These are phyloP conservation scores for Apodemia zela DNA, from an alignment of 2,888 invertebrate species.

Conservation along the genomic window DNA sequence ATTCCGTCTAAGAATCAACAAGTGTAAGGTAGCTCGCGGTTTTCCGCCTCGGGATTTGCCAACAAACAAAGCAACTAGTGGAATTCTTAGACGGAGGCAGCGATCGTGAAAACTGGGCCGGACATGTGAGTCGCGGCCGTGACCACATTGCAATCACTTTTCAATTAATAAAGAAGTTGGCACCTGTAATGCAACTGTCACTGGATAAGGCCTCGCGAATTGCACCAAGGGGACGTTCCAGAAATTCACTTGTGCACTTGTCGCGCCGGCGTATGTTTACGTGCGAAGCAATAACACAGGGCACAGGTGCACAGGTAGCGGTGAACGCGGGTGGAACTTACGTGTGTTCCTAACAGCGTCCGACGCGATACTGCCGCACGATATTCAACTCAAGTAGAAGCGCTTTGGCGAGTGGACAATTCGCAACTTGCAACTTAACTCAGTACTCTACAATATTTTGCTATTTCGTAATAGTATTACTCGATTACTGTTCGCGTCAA, in stretches of 20 bases:
- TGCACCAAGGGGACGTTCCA: slow-evolving; percentile 52
- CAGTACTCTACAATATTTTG: slow-evolving; percentile 68
- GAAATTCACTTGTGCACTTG: slow-evolving; percentile 52
- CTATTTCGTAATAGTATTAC: slow-evolving; percentile 75
- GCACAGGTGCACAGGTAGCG: slow-evolving; percentile 55
- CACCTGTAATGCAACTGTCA: slow-evolving; percentile 74
- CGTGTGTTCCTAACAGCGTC: slow-evolving; percentile 41
- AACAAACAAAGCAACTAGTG: slow-evolving; percentile 70
- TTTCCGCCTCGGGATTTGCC: slow-evolving; percentile 35
- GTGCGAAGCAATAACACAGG: slow-evolving; percentile 58
- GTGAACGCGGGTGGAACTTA: slow-evolving; percentile 34
- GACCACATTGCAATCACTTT: slow-evolving; percentile 79
- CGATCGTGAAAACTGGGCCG: slow-evolving; percentile 75
- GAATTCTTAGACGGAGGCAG: slow-evolving; percentile 48
- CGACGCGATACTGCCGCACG: slow-evolving; percentile 46
- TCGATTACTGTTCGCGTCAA: slow-evolving; percentile 67
- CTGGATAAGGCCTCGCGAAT: slow-evolving; percentile 42
- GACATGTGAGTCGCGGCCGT: slow-evolving; percentile 77
- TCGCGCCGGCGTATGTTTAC: slow-evolving; percentile 57
- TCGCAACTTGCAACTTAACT: slow-evolving; percentile 68
- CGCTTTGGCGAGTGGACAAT: slow-evolving; percentile 50
- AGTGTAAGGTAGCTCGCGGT: slow-evolving; percentile 46
- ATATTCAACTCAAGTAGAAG: slow-evolving; percentile 27
- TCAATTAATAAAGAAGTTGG: slow-evolving; percentile 75
- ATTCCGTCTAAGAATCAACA: slow-evolving; percentile 43